Base-by-base conservation (phyloP, 2,797 vertebrate species). In the Cyprinodon diabolis region DNA sequence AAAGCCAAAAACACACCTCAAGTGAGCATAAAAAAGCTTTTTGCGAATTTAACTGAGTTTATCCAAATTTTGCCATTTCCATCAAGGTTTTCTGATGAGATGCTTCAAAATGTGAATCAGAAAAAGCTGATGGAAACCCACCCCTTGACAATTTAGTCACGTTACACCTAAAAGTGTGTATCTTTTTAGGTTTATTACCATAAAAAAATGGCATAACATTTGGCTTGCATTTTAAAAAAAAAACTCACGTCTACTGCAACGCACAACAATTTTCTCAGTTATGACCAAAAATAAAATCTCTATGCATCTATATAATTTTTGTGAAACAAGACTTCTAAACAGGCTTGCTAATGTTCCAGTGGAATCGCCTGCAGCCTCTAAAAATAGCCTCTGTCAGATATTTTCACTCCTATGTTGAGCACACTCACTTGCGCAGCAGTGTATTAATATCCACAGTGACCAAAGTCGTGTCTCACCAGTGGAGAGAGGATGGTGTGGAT, bases 311-410 rank as follows among this genome's bases (percentile, higher is more conserved):
- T 30, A 81, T 52, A 47, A 84, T 91, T 92, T 90, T 78, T 84
- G 80, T 84, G 81, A 78, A 86, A 80, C 84, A 83, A 66, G 69
- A 86, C 90, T 92, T 89, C 84, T 82, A 91, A 91, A 92, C 84
- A 89, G 86, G 82, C 80, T 68, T 80, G 86, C 86, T 89, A 68
- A 75, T 74, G 92, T 92, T 92, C 90, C 91, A 75, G 93, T 91
- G 91, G 91, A 94, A 92, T 89, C 65, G 90, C 91, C 91, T 90
- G 90, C 84, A 82, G 87, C 56, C 52, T 86, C 94, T 95, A 95
- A 93, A 94, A 95, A 95, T 95, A 95, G 94, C 88, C 68, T 77
- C 89, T 90, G 93, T 93, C 91, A 93, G 93, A 94, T 94, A 94
- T 94, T 94, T 92, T 93, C 91, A 93, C 91, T 93, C 83, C 88